A percentile compares a stretch with the other conserved stretches of the same genome.
These are phyloP conservation scores for Drosophila chauvacae DNA, from an alignment of 1,140 invertebrate species.

Conservation along the genomic window DNA sequence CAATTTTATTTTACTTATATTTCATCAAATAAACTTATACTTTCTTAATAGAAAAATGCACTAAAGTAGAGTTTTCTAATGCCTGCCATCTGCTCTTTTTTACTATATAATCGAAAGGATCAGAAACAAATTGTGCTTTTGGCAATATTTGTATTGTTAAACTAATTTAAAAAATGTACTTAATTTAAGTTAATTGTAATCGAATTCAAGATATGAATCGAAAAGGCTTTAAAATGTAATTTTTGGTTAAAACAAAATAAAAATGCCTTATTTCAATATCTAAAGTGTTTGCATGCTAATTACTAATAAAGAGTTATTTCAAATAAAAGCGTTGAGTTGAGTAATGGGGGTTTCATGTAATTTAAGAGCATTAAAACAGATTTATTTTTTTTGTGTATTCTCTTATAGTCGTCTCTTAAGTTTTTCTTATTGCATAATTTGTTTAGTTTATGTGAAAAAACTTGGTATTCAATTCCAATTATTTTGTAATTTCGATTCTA, in stretches of 20 bases:
- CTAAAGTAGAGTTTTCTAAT: neutral
- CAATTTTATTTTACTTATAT: neutral
- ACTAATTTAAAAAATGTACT: neutral
- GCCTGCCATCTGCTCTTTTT: neutral
- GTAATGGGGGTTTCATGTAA: no score
- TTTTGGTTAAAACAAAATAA: neutral
- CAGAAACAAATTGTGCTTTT: neutral
- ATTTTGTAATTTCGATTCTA: no score
- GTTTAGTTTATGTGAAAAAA: no score
- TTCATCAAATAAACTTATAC: neutral
- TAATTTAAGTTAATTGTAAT: neutral
- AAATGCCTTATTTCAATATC: slow-evolving; percentile 1
- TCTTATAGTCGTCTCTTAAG: no score
- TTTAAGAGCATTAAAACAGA: no score
- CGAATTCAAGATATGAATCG: neutral
- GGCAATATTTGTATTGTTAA: slow-evolving; percentile 1
- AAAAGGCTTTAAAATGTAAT: neutral
- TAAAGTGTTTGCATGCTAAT: neutral
- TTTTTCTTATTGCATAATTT: no score
- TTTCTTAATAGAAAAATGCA: neutral
- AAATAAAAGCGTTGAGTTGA: neutral
- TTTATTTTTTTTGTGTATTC: no score
- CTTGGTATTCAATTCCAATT: no score
- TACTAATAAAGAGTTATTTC: neutral
- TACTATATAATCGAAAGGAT: neutral